These are phyloP conservation scores for Dolichallabes microphthalmus DNA, from an alignment of 2,113 vertebrate genomes.

Conservation along the genomic window DNA sequence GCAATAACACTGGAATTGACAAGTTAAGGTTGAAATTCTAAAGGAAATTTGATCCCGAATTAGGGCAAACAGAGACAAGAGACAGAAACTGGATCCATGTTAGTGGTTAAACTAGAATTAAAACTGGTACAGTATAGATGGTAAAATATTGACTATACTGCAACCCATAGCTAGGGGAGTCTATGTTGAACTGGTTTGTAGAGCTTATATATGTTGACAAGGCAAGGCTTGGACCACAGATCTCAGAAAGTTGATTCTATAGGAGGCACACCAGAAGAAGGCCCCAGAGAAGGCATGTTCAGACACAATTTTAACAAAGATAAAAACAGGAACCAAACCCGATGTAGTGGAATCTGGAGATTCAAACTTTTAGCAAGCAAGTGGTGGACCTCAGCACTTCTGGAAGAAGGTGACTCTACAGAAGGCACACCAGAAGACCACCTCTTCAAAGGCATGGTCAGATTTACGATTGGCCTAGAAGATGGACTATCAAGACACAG, in stretches of 20 bases:
- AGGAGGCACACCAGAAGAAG: neutral
- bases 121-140: neutral
- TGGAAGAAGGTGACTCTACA: neutral
- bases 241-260: neutral
- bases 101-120: neutral
- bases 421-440: neutral
- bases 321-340: neutral
- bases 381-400: neutral
- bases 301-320: neutral
- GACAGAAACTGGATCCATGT: neutral
- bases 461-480: no score
- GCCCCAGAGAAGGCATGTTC: neutral
- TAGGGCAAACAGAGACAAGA: neutral
- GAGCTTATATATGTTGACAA: neutral
- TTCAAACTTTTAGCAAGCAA: neutral
- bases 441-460: no score
- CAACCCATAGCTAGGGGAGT: neutral
- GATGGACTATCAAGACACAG: neutral
- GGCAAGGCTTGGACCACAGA: no score
- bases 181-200: neutral
- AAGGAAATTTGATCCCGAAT: neutral
- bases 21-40: neutral
- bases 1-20: neutral
- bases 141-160: neutral
- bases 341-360: neutral